Base-by-base conservation (phyloP, 2,113 vertebrate genomes). In the Promerops cafer region DNA sequence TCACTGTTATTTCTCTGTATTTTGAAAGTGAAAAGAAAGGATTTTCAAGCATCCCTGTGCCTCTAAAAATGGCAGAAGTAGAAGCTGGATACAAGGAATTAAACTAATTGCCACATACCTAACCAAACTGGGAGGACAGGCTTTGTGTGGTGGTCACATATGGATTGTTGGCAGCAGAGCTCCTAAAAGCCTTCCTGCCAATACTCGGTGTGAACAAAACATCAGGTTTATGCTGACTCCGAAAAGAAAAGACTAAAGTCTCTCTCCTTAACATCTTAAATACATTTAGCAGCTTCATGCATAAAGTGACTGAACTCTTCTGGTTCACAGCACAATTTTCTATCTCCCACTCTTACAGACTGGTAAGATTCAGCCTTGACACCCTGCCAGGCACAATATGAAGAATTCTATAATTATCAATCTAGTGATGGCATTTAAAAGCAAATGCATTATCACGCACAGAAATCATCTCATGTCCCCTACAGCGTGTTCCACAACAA, bases 371-470 rank as follows among this genome's bases (percentile, higher is more conserved):
- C 53, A 92, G 83, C 50, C 71, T 96, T 98, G 97, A 96, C 90
- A 89, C 85, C 90, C 85, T 84, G 88, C 97, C 94, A 98, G 95
- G 92, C 84, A 0, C 94, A 97, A 97, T 96, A 95, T 96, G 93
- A 97, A 95, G 80, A 93, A 95, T 97, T 98, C 93, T 97, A 92
- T 97, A 97, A 97, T 98, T 97, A 97, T 97, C 82, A 57, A 54
- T 84, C 94, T 79, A 96, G 83, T 30, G 54, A 87, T 95, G 83
- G 92, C 94, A 97, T 98, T 98, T 97, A 93, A 94, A 96, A 97
- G 94, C 88, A 97, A 95, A 94, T 95, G 93, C 54, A 45, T 96
- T 97, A 96, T 96, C 96, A 93, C 94, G 92, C 92, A 83, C 82
- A 87, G 83, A 93, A 94, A 95, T 97, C 72, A 95, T 84, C 96